Evolutionary conservation across 1,140 invertebrate species (phyloP).

Genomic region (Papilio glaucus): DNA sequence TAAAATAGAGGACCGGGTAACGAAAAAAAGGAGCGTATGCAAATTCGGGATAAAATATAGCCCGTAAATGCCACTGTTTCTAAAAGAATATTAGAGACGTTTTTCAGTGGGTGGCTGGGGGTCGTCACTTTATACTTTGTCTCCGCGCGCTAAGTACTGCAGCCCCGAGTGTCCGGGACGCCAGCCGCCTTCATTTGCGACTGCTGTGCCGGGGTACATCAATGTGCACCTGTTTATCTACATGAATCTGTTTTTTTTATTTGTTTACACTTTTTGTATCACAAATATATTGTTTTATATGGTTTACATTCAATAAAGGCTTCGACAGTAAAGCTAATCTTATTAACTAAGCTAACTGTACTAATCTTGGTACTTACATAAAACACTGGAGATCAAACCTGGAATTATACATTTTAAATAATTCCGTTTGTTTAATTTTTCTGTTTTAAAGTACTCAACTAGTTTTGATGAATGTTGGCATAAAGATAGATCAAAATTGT

Average conservation of each 20-base stretch:
- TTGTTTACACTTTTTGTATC: no score
- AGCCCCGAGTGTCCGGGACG: conserved; percentile 67
- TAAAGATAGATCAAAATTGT: no score
- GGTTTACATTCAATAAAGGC: no score
- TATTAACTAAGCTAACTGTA: no score
- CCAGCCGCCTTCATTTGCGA: conserved; percentile 78
- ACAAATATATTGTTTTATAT: no score
- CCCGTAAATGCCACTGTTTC: conserved; percentile 85
- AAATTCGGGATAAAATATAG: conserved; percentile 85
- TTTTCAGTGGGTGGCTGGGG: conserved; percentile 83
- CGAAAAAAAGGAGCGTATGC: conserved; percentile 84
- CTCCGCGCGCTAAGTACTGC: conserved; percentile 79
- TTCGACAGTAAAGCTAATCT: no score
- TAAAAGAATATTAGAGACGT: conserved; percentile 85
- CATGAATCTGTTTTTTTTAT: background rate
- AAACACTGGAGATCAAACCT: no score
- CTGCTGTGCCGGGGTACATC: conserved; percentile 76
- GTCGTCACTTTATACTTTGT: conserved; percentile 80
- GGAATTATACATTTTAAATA: no score
- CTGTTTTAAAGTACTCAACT: no score
- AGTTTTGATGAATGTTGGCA: no score
- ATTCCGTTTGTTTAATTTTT: no score
- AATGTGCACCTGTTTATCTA: conserved; percentile 43
- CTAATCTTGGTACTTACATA: no score
- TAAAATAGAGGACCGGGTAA: conserved; percentile 82